phyloP scores from a whole-genome alignment of 2,113 vertebrate genomes.

The Cinclus cinclus region DNA sequence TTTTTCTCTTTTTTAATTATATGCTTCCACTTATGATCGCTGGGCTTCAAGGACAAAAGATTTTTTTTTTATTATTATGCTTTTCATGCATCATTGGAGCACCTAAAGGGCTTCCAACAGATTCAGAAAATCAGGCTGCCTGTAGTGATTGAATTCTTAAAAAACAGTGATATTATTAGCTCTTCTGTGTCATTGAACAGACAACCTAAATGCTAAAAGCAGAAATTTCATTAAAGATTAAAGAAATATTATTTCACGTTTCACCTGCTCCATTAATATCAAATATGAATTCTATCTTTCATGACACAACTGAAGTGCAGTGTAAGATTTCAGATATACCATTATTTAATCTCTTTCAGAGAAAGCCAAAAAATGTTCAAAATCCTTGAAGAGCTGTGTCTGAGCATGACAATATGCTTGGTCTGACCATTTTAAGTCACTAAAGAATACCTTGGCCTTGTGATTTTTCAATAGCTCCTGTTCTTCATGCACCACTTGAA shows the following conservation, averaged over 20 bases:
- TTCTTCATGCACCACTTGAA: conserved; percentile 48
- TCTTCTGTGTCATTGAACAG: conserved; percentile 60
- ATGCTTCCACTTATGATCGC: neutral
- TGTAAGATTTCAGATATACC: conserved; percentile 47
- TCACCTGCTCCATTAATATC: conserved; percentile 66
- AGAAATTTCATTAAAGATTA: conserved; percentile 72
- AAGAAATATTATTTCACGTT: conserved; percentile 71
- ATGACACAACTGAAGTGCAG: conserved; percentile 38
- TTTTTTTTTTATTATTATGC: conserved; percentile 2
- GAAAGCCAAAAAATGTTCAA: neutral
- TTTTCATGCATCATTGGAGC: conserved; percentile 30
- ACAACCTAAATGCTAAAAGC: conserved; percentile 60
- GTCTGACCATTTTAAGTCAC: conserved; percentile 8
- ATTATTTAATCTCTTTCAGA: conserved; percentile 23
- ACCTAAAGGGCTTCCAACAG: conserved; percentile 36
- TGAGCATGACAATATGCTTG: conserved; percentile 8
- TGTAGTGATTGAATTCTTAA: conserved; percentile 46
- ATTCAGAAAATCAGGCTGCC: conserved; percentile 41
- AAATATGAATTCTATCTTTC: conserved; percentile 56
- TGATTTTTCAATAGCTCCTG: conserved; percentile 15
- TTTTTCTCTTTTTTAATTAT: conserved; percentile 11
- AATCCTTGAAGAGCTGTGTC: conserved; percentile 9
- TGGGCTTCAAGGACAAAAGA: neutral
- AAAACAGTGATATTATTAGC: conserved; percentile 56
- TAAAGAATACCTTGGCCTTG: neutral